A percentile compares a stretch with the other conserved stretches of the same genome.
phyloP scores from a whole-genome alignment of 2,113 vertebrate species.

The Rhegmatorhina hoffmannsi region DNA sequence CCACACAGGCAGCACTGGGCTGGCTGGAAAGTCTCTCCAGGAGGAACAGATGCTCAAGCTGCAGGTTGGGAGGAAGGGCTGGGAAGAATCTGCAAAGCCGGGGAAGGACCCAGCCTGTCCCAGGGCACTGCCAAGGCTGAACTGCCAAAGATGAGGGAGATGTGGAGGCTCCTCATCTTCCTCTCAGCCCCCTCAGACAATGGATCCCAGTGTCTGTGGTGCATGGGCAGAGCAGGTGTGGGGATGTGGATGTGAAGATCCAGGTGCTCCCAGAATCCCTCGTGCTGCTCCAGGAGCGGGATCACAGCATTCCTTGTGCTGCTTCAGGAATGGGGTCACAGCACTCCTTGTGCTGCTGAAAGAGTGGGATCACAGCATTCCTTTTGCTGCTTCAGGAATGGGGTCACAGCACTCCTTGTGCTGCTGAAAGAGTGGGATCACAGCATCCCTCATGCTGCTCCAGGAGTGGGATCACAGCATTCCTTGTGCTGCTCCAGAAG shows the following conservation, averaged over 20 bases:
- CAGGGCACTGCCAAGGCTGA: not conserved
- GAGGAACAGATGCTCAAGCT: not conserved
- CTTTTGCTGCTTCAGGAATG: no score
- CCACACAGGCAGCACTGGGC: accelerated
- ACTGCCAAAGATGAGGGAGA: not conserved
- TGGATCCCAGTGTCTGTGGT: accelerated
- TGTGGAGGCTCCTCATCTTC: not conserved
- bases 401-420: no score
- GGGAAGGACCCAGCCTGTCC: not conserved
- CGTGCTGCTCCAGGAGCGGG: not conserved
- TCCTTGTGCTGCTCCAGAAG: not conserved
- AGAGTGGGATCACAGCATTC: not conserved
- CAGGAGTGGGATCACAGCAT: not conserved
- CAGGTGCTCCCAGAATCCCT: accelerated
- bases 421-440: not conserved
- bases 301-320: not conserved
- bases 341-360: not conserved
- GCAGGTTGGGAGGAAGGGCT: not conserved
- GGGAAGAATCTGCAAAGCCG: not conserved
- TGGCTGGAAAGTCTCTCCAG: not conserved
- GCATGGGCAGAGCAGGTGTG: not conserved
- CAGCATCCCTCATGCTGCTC: not conserved
- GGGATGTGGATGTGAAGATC: not conserved
- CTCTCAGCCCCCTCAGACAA: not conserved
- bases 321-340: not conserved